These are phyloP conservation scores for Threskiornis aethiopicus DNA, from an alignment of 2,797 vertebrate species.

Conservation along the genomic window DNA sequence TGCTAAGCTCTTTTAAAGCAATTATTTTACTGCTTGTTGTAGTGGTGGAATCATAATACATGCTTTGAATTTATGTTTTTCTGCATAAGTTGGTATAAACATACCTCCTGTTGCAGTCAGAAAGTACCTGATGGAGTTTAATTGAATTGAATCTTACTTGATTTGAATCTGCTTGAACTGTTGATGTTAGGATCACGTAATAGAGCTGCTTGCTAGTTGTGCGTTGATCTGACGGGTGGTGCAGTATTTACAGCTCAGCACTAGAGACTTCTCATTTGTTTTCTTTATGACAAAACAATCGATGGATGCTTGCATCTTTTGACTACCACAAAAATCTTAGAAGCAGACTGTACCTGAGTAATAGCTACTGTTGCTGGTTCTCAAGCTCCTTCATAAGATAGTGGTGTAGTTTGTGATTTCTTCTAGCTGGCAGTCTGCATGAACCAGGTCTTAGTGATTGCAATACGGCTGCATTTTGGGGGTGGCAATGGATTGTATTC, in stretches of 20 bases:
- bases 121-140: neutral
- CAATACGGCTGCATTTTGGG: neutral
- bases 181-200: neutral
- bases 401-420: neutral
- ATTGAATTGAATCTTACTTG: neutral
- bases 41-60: neutral
- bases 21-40: neutral
- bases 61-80: neutral
- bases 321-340: neutral
- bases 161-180: neutral
- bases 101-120: neutral
- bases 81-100: neutral
- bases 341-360: neutral
- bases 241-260: neutral
- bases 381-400: neutral
- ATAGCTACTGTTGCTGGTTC: neutral
- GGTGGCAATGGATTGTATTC: neutral
- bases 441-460: neutral
- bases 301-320: neutral
- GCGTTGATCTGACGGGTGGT: neutral
- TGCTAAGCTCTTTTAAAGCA: neutral
- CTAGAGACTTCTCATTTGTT: neutral
- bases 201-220: neutral
- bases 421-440: neutral
- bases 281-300: neutral